Base-by-base conservation (phyloP, 2,113 vertebrate genomes). In the Varanus komodoensis region DNA sequence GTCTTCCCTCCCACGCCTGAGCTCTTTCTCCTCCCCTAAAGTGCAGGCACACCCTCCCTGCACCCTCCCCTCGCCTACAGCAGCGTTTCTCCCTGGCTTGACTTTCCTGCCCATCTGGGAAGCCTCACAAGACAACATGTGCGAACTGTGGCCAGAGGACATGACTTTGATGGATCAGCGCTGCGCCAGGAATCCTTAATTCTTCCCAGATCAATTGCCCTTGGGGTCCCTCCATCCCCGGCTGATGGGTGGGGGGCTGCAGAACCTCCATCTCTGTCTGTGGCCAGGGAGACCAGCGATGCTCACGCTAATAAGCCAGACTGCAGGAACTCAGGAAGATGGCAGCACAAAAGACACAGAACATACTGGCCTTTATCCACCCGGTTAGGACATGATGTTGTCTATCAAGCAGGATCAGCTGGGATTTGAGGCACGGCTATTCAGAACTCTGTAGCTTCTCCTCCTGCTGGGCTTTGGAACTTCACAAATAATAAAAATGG, bases 51-150 rank as follows among this genome's bases (percentile, higher is more conserved):
- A 38, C 75, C 2, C 29, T 64, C 32, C 75, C 12, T 12, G 38
- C 32, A 7, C 84, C 86, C 84, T 87, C 74, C 14, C 4, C 1
- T 69, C 34, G 74, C 61, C n/a, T 52, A 57, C 61, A 85, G 74
- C 90, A 81, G 82, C 48, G 14, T 38, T 34, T 23, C 61, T 83
- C 90, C 83, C 92, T 92, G 92, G 91, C 91, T 92, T 91, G 94
- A 86, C 91, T 92, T 89, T 52, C 90, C 68, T 54, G 68, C 73
- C 79, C 93, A 93, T 88, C 92, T 94, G 93, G 93, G 83, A 86
- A 92, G 89, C 44, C 9, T 34, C 44, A 52, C 34, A 69, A 84
- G 82, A 88, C 90, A 87, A 23, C 75, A 73, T 52, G 15, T 85
- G 74, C 90, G 81, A 82, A 80, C 82, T 50, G 21, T 74, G 67